Evolutionary conservation across 2,113 vertebrate genomes (phyloP).

Genomic region (Carassius gibelio): DNA sequence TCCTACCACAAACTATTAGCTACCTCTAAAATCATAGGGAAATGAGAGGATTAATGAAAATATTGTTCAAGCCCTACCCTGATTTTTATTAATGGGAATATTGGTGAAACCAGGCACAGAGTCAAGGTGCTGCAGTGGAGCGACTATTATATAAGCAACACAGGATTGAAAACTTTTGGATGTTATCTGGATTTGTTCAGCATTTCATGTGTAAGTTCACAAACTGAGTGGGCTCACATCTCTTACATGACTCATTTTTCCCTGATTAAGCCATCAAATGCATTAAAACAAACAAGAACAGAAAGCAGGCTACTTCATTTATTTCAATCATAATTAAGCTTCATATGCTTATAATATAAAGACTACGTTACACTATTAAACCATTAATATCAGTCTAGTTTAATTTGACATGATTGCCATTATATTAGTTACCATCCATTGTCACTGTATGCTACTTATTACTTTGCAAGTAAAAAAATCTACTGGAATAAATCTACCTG

Average conservation of each 20-base stretch:
- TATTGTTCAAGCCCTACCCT: not conserved
- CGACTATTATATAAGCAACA: not conserved
- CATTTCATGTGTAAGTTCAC: not conserved
- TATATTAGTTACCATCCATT: not conserved
- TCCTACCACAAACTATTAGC: not conserved
- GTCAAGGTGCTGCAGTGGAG: not conserved
- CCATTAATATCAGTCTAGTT: not conserved
- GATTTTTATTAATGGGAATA: not conserved
- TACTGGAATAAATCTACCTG: not conserved
- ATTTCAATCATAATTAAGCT: not conserved
- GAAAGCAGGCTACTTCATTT: not conserved
- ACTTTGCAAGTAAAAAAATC: not conserved
- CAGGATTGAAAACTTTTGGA: not conserved
- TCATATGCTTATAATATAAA: too few species aligned
- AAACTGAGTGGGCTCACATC: slow-evolving; percentile 17
- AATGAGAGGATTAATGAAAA: not conserved
- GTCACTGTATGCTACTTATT: not conserved
- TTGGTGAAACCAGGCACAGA: not conserved
- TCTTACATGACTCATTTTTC: slow-evolving; percentile 9
- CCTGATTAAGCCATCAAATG: not conserved
- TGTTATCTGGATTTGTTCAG: not conserved
- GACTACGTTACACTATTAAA: not conserved
- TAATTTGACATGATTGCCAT: not conserved
- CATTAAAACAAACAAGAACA: not conserved
- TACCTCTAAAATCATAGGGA: too few species aligned